Conservation (phyloP, 2,888 invertebrate species). For the Carpatolechia fugitivella region DNA sequence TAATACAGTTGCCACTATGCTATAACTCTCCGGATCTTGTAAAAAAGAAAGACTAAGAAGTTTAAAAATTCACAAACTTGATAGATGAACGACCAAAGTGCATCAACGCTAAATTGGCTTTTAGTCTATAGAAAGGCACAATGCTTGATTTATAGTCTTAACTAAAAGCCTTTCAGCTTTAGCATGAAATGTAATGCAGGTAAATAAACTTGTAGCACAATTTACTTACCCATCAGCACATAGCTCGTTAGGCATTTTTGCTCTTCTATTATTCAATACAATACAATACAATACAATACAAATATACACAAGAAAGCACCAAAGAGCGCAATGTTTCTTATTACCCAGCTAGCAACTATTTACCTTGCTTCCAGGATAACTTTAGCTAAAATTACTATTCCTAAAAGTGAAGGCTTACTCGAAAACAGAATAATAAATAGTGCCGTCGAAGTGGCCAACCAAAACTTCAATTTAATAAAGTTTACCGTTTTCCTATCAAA, state of each 20-base stretch:
- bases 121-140: neutral
- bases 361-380: conserved; percentile 13
- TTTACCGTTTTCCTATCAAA: conserved; percentile 42
- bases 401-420: conserved; percentile 16
- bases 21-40: too few species aligned
- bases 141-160: conserved; percentile 11
- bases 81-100: neutral
- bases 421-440: conserved; percentile 35
- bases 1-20: too few species aligned
- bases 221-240: neutral
- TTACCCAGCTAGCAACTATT: neutral
- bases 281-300: too few species aligned
- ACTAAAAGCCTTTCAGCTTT: conserved; percentile 4
- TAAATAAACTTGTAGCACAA: neutral
- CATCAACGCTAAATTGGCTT: neutral
- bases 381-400: conserved; percentile 20
- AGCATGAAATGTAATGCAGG: neutral
- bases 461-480: conserved; percentile 44
- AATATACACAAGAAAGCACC: too few species aligned
- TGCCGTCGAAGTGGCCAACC: conserved; percentile 46
- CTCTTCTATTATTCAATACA: too few species aligned
- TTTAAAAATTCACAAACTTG: neutral
- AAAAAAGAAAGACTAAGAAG: too few species aligned
- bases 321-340: neutral
- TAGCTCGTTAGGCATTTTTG: too few species aligned